Base-by-base conservation (phyloP, 1,140 invertebrate species). In the Tetramorium simillimum region DNA sequence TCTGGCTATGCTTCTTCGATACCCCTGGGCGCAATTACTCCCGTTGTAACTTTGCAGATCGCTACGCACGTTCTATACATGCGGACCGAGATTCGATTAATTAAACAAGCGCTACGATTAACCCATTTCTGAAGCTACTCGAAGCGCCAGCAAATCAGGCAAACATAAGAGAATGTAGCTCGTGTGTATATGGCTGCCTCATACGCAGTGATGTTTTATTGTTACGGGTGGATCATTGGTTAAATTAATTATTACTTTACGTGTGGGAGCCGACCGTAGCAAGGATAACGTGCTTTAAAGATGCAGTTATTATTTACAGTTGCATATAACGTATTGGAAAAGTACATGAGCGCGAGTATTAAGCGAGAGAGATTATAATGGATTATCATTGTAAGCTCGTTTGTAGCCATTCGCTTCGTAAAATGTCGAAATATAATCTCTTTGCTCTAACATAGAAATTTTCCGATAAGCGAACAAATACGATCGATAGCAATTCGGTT, bases 51-150 rank as follows among this genome's bases (percentile, higher is more conserved):
- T 60, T 84, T 60, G 18, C 51, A 73, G 80, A 82, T 82, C 80
- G 63, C 77, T 63, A 67, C 65, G 53, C 62, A 60, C 69, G 56
- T 82, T 82, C 69, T 80, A 33, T 33, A 80, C 67, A 58, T 21
- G 49, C 63, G 69, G 18, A 46, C 69, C 80, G 69, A 84, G 69
- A 84, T 84, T 84, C 69, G 69, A 84, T 84, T 84, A 84, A 84
- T 84, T 73, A 84, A 84, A 84, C 80, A 84, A 62, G 80, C 80
- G 69, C 53, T 56, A 75, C 69, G 69, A 84, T 84, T 84, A 84
- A 84, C 69, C 80, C 69, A 84, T 84, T 84, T 84, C 80, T 84
- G 80, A 84, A 84, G 67, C 53, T 28, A 28, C 53, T 60, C 53
- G 69, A 75, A 84, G 69, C 69, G 69, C 24, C 80, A 49, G 40